Conservation (phyloP, 2,797 vertebrate genomes). For the Dermochelys coriacea region DNA sequence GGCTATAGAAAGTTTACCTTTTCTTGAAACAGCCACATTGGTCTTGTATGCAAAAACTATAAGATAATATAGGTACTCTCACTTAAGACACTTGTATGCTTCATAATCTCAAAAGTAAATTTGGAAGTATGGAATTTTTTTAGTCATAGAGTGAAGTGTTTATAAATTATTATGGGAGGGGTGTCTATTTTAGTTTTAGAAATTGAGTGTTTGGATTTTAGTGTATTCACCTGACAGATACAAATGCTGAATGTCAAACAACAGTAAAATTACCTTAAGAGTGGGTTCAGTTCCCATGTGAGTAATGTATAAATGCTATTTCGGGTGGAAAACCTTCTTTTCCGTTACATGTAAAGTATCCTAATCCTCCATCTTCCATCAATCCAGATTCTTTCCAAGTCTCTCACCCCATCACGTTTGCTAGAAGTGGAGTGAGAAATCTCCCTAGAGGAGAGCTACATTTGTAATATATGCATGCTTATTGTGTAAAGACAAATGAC, state of each 20-base stretch:
- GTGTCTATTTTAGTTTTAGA: background rate
- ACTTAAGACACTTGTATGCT: background rate
- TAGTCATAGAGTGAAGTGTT: background rate
- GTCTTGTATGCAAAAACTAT: background rate
- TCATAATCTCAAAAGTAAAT: background rate
- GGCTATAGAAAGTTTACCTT: background rate
- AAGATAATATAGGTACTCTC: background rate
- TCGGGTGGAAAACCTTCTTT: background rate
- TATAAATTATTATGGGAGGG: background rate
- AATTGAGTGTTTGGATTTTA: background rate
- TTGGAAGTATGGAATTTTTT: background rate
- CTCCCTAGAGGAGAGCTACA: background rate
- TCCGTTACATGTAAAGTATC: background rate
- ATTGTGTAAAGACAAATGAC: background rate
- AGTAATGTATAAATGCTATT: background rate
- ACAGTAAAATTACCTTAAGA: background rate
- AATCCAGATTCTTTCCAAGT: background rate
- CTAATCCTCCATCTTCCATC: background rate
- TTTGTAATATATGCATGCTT: background rate
- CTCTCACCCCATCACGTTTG: background rate
- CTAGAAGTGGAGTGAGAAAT: background rate
- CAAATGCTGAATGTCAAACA: background rate
- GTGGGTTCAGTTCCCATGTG: background rate
- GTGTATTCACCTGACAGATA: background rate
- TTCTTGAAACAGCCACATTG: background rate